Evolutionary conservation across 2,888 invertebrate species (phyloP), one percentile per base, ranked within the genome.

Genomic region (Clusia tigrina): DNA sequence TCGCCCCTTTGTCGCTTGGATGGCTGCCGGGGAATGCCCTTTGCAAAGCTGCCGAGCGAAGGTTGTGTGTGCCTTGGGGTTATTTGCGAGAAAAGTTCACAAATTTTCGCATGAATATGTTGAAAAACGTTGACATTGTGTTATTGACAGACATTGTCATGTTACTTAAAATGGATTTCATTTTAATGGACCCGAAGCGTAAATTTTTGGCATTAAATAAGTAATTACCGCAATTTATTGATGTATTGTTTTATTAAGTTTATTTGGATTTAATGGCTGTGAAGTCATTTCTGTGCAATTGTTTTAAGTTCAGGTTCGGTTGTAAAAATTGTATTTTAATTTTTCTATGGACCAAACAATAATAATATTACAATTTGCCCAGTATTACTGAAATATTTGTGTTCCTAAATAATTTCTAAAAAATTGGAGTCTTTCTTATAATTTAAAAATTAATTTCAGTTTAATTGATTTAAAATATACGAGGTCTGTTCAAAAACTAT

Each of bases 21-120:
- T 32, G 32, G 25, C 23, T 18, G 48, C 48, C 32, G 32, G 32
- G 32, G 32, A 32, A 32, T 32, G 32, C 32, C 32, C 32, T 32
- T 32, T 32, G 6, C 32, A 9, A 48, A 15, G 24, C 12, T 32
- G 32, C 32, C 32, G n/a, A n/a, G n/a, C n/a, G n/a, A n/a, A n/a
- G n/a, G n/a, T n/a, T n/a, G n/a, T n/a, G n/a, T n/a, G 18, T 54
- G 24, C 20, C 54, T 37, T 18, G 54, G 10, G 26, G 15, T 53
- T 54, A 22, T 54, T 37, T 54, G 18, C 15, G 58, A 66, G 68
- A 74, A 75, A 78, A 78, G 70, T 75, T 75, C 78, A 75, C 78
- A 75, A 78, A 75, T 75, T 75, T 78, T 75, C 74, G 77, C 74
- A 78, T 75, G 74, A 75, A 75, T 78, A 75, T 75, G 76, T 78